Evolutionary conservation across 2,113 vertebrate species (phyloP).

Genomic region (Eublepharis macularius): DNA sequence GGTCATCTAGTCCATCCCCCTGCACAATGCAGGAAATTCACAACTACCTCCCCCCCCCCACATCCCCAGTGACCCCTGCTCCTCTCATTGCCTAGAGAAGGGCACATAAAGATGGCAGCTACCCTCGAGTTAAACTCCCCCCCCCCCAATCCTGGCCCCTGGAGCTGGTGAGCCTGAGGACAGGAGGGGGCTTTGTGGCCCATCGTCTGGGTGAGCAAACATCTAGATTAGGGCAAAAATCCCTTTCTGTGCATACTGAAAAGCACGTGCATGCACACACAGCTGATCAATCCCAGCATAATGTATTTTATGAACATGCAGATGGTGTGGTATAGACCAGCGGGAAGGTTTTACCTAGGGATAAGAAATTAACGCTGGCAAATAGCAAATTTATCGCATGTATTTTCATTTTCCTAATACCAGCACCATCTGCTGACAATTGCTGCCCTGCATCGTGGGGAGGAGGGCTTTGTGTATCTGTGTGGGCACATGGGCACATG

Average conservation of each 20-base stretch:
- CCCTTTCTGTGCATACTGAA: background rate
- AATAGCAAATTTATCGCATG: slow-evolving; percentile 77
- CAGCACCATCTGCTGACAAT: slow-evolving; percentile 83
- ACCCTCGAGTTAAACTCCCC: background rate
- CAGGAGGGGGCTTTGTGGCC: background rate
- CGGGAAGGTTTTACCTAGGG: slow-evolving; percentile 75
- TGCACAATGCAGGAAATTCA: too few species aligned
- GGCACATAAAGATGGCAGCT: background rate
- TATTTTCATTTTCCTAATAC: slow-evolving; percentile 85
- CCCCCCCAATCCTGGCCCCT: background rate
- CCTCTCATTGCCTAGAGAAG: too few species aligned
- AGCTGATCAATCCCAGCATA: slow-evolving; percentile 55
- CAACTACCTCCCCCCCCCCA: too few species aligned
- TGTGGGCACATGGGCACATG: background rate
- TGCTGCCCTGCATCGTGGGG: slow-evolving; percentile 43
- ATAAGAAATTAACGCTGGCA: slow-evolving; percentile 83
- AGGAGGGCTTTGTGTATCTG: background rate
- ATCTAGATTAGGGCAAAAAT: background rate
- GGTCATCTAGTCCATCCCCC: too few species aligned
- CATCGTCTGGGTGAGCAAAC: background rate
- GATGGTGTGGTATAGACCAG: slow-evolving; percentile 76
- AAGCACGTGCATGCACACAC: background rate
- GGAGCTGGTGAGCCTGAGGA: background rate
- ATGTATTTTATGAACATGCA: slow-evolving; percentile 70
- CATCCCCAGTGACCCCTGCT: too few species aligned